Evolutionary conservation across 2,888 invertebrate species (phyloP).

Genomic region (Xanthia icteritia): DNA sequence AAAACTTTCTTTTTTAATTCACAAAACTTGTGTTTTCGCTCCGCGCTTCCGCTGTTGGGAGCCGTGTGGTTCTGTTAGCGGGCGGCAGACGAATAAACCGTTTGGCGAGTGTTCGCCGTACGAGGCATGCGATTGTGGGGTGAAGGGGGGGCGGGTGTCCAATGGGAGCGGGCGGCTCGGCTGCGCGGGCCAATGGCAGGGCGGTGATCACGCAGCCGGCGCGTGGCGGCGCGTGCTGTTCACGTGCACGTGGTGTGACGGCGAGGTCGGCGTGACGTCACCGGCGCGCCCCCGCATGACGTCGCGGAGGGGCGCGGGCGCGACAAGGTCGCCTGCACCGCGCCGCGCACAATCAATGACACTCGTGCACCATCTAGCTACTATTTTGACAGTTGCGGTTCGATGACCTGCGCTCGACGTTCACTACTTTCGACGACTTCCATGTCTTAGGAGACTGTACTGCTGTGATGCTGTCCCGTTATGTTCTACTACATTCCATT

Average conservation of each 20-base stretch:
- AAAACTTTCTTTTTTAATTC: slow-evolving; percentile 88
- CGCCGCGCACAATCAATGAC: slow-evolving; percentile 70
- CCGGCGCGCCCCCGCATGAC: slow-evolving; percentile 90
- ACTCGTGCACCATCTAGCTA: slow-evolving; percentile 73
- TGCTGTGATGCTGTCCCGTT: slow-evolving; percentile 9
- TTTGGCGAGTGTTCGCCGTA: slow-evolving; percentile 81
- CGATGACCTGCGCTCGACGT: slow-evolving; percentile 72
- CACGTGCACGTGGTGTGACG: slow-evolving; percentile 96
- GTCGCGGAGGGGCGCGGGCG: slow-evolving; percentile 81
- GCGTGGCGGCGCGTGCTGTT: slow-evolving; percentile 95
- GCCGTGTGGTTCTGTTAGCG: slow-evolving; percentile 86
- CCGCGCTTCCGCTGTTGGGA: slow-evolving; percentile 78
- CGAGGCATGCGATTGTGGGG: slow-evolving; percentile 92
- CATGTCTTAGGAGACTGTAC: neutral
- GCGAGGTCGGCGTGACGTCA: slow-evolving; percentile 91
- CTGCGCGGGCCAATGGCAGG: slow-evolving; percentile 91
- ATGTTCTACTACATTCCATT: neutral
- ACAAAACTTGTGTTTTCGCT: slow-evolving; percentile 84
- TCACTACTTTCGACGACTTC: slow-evolving; percentile 57
- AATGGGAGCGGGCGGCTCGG: slow-evolving; percentile 93
- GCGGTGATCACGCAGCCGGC: slow-evolving; percentile 92
- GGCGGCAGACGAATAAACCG: slow-evolving; percentile 89
- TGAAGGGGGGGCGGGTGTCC: slow-evolving; percentile 90
- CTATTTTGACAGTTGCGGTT: slow-evolving; percentile 79
- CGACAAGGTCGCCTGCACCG: slow-evolving; percentile 80